Conservation (phyloP, 1,140 invertebrate genomes). For the Agrypnia vestita region DNA sequence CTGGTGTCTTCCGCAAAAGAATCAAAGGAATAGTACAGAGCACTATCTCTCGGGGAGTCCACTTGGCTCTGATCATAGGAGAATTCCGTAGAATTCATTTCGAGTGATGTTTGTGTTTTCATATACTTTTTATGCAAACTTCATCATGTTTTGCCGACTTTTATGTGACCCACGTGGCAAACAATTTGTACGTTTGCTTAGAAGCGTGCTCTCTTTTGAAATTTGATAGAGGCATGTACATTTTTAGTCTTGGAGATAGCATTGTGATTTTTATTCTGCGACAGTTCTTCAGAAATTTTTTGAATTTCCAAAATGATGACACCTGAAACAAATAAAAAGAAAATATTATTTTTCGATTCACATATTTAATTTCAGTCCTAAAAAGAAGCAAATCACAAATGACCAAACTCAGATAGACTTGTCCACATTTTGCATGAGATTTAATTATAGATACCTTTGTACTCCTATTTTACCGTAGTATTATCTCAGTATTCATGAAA, state of each 20-base stretch:
- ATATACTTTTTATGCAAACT: slow-evolving; percentile 6
- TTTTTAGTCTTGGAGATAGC: not conserved
- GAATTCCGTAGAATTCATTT: slow-evolving; percentile 59
- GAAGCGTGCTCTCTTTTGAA: not conserved
- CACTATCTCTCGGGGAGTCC: slow-evolving; percentile 52
- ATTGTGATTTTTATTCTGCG: slow-evolving; percentile 1
- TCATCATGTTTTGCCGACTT: not conserved
- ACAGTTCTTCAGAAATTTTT: not conserved
- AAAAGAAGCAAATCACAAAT: too few species aligned
- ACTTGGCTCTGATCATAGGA: slow-evolving; percentile 52
- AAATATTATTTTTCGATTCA: too few species aligned
- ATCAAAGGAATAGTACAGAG: slow-evolving; percentile 55
- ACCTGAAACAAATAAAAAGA: slow-evolving; percentile 3
- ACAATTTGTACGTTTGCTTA: slow-evolving; percentile 1
- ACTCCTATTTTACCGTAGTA: too few species aligned
- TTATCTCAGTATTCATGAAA: too few species aligned
- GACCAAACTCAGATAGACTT: too few species aligned
- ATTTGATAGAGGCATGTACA: not conserved
- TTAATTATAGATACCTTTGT: too few species aligned
- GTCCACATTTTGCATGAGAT: too few species aligned
- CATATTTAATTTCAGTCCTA: too few species aligned
- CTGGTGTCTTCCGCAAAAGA: slow-evolving; percentile 36
- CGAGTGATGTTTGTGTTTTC: slow-evolving; percentile 11
- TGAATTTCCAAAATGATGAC: not conserved
- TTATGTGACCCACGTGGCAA: slow-evolving; percentile 19